phyloP scores from a whole-genome alignment of 2,113 vertebrate species.

The Atherinomorus stipes region DNA sequence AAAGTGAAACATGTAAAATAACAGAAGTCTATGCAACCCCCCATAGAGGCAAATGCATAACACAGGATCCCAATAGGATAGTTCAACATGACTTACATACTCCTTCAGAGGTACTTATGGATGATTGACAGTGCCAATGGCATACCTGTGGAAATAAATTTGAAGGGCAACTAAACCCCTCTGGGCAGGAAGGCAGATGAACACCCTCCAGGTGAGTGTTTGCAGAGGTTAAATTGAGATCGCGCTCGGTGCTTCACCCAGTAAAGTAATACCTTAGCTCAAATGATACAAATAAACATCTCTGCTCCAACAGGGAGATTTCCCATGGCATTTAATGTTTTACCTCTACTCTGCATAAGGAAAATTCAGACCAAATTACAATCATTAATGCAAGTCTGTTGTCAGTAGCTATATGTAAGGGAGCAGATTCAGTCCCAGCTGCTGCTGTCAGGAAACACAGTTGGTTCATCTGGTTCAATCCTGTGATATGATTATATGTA shows the following conservation, averaged over 20 bases:
- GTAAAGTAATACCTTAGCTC: constrained; percentile 43
- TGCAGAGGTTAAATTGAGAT: constrained; percentile 41
- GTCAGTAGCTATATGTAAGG: neutral
- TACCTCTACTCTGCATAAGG: neutral
- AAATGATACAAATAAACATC: constrained; percentile 24
- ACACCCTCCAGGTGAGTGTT: constrained; percentile 47
- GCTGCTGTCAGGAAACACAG: too few species aligned
- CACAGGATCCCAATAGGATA: neutral
- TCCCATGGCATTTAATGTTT: neutral
- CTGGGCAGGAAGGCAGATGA: constrained; percentile 28
- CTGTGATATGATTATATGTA: too few species aligned
- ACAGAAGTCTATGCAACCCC: neutral
- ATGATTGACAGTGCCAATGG: constrained; percentile 50
- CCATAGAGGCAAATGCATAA: constrained; percentile 33
- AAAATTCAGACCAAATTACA: neutral
- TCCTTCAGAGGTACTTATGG: constrained; percentile 29
- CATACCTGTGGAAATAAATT: constrained; percentile 26
- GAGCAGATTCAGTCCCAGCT: too few species aligned
- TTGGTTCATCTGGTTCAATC: too few species aligned
- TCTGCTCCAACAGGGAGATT: neutral
- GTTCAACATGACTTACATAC: constrained; percentile 23
- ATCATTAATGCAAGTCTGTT: neutral
- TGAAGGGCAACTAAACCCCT: constrained; percentile 21
- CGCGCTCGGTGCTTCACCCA: constrained; percentile 16
- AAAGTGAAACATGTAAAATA: constrained; percentile 19